Evolutionary conservation across 2,113 vertebrate species (phyloP), one percentile per base, ranked within the genome.

Genomic region (Platysternon megacephalum): DNA sequence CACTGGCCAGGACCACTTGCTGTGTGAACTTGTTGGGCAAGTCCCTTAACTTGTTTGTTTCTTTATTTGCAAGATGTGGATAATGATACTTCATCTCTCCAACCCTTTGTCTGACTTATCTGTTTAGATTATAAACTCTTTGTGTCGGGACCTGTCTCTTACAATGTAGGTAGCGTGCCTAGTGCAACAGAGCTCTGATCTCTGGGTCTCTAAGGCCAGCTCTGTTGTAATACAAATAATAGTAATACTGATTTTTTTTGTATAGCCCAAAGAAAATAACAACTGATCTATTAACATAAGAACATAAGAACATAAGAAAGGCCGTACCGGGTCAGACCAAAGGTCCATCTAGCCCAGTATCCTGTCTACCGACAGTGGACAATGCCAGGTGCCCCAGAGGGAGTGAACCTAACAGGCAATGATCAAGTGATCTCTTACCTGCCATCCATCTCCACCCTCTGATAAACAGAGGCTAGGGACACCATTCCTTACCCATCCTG

Each of bases 211-310:
- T 81, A 86, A 52, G 22, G 22, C 39, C 1, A 0, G 26, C 24
- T 56, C 28, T 11, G 13, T 21, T 79, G 29, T 83, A 42, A 78
- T 26, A 82, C 35, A 92, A 86, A 91, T 10, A 89, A 76, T 84
- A 86, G 14, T 8, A n/a, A 74, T 89, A 94, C 10, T 89, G 79
- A 94, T 93, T 96, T 96, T 89, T 51, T 51, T 51, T 46, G 52
- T 94, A 44, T 81, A 92, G 84, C 13, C 48, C 29, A 52, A 86
- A 87, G 32, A 48, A 94, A 93, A 92, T 79, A 94, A 61, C 11
- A 32, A 6, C 44, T 88, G 65, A 84, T 84, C 14, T 89, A 88
- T 96, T n/a, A n/a, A n/a, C n/a, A n/a, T n/a, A n/a, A n/a, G n/a
- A n/a, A n/a, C n/a, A n/a, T n/a, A n/a, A n/a, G n/a, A n/a, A n/a